These are phyloP conservation scores for Fragum fragum DNA, from an alignment of 2,888 invertebrate genomes.

Conservation along the genomic window DNA sequence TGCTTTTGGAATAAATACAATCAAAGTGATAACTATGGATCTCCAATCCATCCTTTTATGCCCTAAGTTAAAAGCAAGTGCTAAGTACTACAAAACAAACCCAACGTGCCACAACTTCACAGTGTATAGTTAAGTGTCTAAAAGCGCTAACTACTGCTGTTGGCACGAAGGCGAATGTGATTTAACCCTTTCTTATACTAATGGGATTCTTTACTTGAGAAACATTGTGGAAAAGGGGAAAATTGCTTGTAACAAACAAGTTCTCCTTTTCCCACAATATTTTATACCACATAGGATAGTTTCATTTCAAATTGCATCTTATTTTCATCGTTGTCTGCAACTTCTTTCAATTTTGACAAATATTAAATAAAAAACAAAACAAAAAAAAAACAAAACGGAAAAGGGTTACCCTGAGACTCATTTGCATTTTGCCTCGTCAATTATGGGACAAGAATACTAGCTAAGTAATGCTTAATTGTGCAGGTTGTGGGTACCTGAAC, in stretches of 20 bases:
- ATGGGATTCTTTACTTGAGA: too few species aligned
- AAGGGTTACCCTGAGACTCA: too few species aligned
- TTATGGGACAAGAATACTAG: slow-evolving; percentile 2
- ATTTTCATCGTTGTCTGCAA: too few species aligned
- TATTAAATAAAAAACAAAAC: too few species aligned
- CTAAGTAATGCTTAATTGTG: slow-evolving; percentile 42
- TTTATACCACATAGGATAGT: too few species aligned
- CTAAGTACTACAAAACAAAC: slow-evolving; percentile 52
- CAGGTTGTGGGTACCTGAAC: slow-evolving; percentile 54
- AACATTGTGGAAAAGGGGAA: too few species aligned
- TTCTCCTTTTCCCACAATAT: too few species aligned
- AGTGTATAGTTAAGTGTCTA: slow-evolving; percentile 30
- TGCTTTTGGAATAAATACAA: too few species aligned
- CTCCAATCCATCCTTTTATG: slow-evolving; percentile 42
- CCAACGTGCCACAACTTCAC: slow-evolving; percentile 55
- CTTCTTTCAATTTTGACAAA: too few species aligned
- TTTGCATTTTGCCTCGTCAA: slow-evolving; percentile 36
- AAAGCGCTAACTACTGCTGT: slow-evolving; percentile 41
- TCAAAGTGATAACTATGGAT: slow-evolving; percentile 50
- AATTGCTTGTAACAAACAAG: too few species aligned
- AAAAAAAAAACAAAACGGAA: too few species aligned
- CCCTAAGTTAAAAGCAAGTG: slow-evolving; percentile 43
- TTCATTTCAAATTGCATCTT: too few species aligned
- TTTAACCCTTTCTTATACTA: slow-evolving; percentile 30
- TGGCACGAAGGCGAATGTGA: slow-evolving; percentile 55